phyloP scores from a whole-genome alignment of 2,888 invertebrate genomes.

The Girardia tigrina region DNA sequence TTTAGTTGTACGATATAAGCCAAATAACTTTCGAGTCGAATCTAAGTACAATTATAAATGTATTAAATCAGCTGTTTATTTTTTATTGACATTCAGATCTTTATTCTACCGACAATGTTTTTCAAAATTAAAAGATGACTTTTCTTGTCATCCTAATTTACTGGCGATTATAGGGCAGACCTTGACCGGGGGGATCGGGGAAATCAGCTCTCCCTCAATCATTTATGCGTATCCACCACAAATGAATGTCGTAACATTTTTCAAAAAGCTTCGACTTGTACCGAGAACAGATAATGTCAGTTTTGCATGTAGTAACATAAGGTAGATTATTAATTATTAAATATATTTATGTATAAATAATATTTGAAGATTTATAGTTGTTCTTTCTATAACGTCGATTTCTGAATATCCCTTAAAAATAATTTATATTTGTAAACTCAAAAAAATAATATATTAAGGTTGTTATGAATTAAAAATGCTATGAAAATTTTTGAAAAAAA shows the following conservation, averaged over 20 bases:
- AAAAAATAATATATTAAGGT: too few relatives aligned
- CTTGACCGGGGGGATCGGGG: neutral
- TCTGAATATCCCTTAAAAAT: too few relatives aligned
- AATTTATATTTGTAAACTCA: too few relatives aligned
- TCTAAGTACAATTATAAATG: neutral
- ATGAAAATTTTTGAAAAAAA: too few relatives aligned
- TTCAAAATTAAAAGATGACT: neutral
- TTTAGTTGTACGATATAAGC: neutral
- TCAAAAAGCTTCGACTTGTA: neutral
- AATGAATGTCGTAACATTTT: neutral
- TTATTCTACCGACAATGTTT: conserved; percentile 13
- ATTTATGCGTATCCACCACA: neutral
- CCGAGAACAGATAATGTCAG: conserved; percentile 1
- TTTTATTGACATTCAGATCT: neutral
- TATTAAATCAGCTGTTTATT: neutral
- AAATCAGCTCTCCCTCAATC: neutral
- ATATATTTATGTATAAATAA: neutral
- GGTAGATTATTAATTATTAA: neutral
- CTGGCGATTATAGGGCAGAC: neutral
- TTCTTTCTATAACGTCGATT: too few relatives aligned
- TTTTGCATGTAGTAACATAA: neutral
- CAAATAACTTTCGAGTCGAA: neutral
- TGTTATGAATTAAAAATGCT: too few relatives aligned
- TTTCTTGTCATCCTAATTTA: conserved; percentile 14
- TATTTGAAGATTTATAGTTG: neutral